A percentile compares a stretch with the other conserved stretches of the same genome.
Evolutionary conservation across 1,140 invertebrate genomes (phyloP).

Genomic region (Protaetia brevitarsis): DNA sequence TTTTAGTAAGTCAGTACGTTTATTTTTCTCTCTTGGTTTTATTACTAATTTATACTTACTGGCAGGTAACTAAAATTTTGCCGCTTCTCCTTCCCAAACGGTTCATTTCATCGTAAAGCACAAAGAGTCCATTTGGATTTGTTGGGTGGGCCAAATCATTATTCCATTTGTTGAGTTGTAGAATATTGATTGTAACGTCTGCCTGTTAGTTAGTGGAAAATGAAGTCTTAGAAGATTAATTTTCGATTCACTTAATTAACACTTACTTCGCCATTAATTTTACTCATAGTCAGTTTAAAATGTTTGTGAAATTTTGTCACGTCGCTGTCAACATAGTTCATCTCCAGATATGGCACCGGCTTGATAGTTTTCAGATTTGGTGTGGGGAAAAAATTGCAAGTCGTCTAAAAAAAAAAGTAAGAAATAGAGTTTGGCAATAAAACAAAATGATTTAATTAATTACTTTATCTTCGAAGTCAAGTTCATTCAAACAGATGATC

Average conservation of each 20-base stretch:
- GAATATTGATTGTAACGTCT: not conserved
- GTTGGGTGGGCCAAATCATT: not conserved
- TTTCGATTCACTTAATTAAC: not conserved
- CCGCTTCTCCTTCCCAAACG: not conserved
- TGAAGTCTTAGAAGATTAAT: not conserved
- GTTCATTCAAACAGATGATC: conserved; percentile 55
- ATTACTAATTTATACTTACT: not conserved
- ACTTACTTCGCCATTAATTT: not conserved
- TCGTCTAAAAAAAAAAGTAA: conserved; percentile 24
- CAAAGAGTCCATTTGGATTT: not conserved
- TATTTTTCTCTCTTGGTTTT: too few species aligned
- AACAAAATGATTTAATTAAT: too few species aligned
- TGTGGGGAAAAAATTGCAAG: conserved; percentile 31
- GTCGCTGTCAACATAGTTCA: not conserved
- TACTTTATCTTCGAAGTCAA: conserved; percentile 35
- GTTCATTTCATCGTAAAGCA: not conserved
- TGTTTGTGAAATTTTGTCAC: not conserved
- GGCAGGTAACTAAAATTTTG: not conserved
- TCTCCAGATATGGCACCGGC: conserved; percentile 22
- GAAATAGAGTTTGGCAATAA: not conserved
- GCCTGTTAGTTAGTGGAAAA: not conserved
- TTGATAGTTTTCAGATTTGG: conserved; percentile 25
- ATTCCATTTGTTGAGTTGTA: conserved; percentile 24
- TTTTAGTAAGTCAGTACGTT: conserved; percentile 19
- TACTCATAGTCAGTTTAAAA: not conserved